Evolutionary conservation across 2,113 vertebrate genomes (phyloP).

Genomic region (Mus musculus): DNA sequence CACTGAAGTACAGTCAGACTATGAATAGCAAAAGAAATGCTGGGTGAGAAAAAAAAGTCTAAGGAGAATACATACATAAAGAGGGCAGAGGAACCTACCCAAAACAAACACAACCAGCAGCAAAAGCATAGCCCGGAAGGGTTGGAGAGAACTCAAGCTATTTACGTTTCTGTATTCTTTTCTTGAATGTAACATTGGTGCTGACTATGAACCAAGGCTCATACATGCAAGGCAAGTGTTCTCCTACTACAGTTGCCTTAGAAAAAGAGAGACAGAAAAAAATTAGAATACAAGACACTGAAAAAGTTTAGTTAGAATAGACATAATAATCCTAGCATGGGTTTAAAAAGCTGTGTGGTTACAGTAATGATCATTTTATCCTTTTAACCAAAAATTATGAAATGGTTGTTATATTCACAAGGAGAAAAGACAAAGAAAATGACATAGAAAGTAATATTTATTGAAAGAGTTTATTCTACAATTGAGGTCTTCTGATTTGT

Average conservation of each 20-base stretch:
- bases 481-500: not conserved
- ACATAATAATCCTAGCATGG: not conserved
- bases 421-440: not conserved
- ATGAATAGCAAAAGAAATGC: constrained; percentile 16
- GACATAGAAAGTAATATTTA: not conserved
- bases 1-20: constrained; percentile 25
- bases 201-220: not conserved
- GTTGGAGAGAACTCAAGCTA: not conserved
- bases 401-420: not conserved
- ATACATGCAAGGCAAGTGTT: not conserved
- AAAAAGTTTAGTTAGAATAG: not conserved
- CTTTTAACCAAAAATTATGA: not conserved
- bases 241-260: not conserved
- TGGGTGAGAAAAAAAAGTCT: not conserved
- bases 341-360: not conserved
- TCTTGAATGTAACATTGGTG: not conserved
- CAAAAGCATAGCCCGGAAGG: not conserved
- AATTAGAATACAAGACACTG: not conserved
- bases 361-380: not conserved
- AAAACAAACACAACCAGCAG: not conserved
- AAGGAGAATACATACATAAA: not conserved
- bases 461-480: not conserved
- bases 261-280: not conserved
- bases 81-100: not conserved
- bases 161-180: not conserved